Evolutionary conservation across 2,888 invertebrate genomes (phyloP).

Genomic region (Neoascia interrupta): DNA sequence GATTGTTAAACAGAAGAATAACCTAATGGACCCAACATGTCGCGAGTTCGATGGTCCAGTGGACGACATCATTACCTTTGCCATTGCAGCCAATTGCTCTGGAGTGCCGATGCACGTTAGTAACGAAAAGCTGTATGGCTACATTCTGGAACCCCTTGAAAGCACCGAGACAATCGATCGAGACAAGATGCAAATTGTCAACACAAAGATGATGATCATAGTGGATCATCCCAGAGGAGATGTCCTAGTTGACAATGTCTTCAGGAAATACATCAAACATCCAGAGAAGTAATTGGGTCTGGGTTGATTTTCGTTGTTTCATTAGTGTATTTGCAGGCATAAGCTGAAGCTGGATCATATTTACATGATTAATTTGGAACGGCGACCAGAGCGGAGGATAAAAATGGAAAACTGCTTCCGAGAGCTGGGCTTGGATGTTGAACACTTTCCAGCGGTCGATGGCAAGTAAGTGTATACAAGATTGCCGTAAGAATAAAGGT

Average conservation of each 20-base stretch:
- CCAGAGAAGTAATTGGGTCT: conserved; percentile 74
- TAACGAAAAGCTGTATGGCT: conserved; percentile 91
- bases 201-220: conserved; percentile 87
- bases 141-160: conserved; percentile 89
- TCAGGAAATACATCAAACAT: conserved; percentile 78
- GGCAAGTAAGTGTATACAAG: conserved; percentile 90
- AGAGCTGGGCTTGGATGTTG: conserved; percentile 89
- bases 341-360: conserved; percentile 88
- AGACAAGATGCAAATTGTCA: conserved; percentile 87
- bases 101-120: conserved; percentile 86
- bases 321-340: conserved; percentile 79
- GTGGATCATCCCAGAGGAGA: conserved; percentile 82
- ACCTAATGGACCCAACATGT: conserved; percentile 55
- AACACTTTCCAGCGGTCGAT: conserved; percentile 91
- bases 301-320: neutral
- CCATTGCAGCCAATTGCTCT: conserved; percentile 87
- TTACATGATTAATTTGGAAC: conserved; percentile 94
- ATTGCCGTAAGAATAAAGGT: no score
- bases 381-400: conserved; percentile 88
- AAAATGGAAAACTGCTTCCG: conserved; percentile 91
- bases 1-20: conserved; percentile 72
- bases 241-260: conserved; percentile 79
- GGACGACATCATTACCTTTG: conserved; percentile 97
- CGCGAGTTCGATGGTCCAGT: conserved; percentile 86
- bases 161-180: conserved; percentile 83